Evolutionary conservation across 2,113 vertebrate genomes (phyloP).

Genomic region (Noturus placidus): DNA sequence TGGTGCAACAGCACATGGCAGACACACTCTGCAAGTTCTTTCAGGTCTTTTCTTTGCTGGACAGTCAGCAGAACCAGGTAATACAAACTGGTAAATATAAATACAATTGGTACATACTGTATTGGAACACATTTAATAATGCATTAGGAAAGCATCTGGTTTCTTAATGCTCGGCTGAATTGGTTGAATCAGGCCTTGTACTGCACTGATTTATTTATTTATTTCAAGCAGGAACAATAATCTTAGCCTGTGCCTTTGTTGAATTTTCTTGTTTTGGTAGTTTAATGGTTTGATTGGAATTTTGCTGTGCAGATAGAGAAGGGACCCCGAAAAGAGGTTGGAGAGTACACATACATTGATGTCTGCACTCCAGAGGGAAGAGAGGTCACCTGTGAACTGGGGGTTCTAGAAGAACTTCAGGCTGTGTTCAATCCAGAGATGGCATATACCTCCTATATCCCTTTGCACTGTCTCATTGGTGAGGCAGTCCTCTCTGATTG

Average conservation of each 20-base stretch:
- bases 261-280: background rate
- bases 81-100: background rate
- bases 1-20: constrained; percentile 94
- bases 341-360: constrained; percentile 77
- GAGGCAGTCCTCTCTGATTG: constrained; percentile 31
- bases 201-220: background rate
- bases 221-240: background rate
- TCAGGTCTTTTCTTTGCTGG: constrained; percentile 82
- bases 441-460: constrained; percentile 91
- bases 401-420: constrained; percentile 84
- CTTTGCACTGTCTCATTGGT: constrained; percentile 95
- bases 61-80: constrained; percentile 83
- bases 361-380: constrained; percentile 71
- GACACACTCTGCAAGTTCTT: constrained; percentile 87
- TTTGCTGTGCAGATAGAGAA: constrained; percentile 61
- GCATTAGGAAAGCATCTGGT: background rate
- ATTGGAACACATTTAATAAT: background rate
- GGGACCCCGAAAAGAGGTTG: constrained; percentile 68
- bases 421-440: constrained; percentile 92
- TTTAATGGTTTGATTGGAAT: background rate
- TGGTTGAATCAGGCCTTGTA: background rate
- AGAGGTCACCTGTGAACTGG: constrained; percentile 74
- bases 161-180: background rate
- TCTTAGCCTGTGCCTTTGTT: background rate
- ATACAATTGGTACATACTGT: background rate